phyloP scores from a whole-genome alignment of 2,797 vertebrate genomes.

The Delichon dasypus region DNA sequence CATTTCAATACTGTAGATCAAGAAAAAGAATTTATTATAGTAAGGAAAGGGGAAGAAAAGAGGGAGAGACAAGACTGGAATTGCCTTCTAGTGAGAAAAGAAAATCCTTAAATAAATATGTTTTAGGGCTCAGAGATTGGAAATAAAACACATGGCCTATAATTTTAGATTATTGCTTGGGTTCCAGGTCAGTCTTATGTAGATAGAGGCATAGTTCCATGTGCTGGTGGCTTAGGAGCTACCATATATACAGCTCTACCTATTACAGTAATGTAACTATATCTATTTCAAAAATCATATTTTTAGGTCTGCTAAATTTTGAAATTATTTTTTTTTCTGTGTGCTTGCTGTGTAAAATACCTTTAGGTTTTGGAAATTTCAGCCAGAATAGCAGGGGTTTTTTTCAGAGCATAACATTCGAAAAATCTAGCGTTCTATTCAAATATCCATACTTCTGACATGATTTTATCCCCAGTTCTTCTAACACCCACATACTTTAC shows the following conservation, averaged over 20 bases:
- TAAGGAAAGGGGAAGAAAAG: not conserved
- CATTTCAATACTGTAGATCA: not conserved
- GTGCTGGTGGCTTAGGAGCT: not conserved
- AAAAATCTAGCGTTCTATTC: not conserved
- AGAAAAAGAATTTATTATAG: not conserved
- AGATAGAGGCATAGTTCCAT: not conserved
- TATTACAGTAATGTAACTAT: not conserved
- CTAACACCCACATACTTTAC: not conserved
- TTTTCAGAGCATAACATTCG: not conserved
- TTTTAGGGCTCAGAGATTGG: not conserved
- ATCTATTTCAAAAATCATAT: not conserved
- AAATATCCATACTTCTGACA: not conserved
- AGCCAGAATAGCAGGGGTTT: not conserved
- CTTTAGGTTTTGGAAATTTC: not conserved
- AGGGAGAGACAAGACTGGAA: not conserved
- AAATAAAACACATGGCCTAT: not conserved
- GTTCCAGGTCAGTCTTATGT: not conserved
- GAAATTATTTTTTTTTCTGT: not conserved
- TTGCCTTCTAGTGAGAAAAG: not conserved
- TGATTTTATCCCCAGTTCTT: not conserved
- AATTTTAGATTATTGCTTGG: not conserved
- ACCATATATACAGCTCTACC: not conserved
- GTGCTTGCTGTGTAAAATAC: not conserved
- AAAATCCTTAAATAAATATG: not conserved
- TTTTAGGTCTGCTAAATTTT: not conserved